Evolutionary conservation across 2,797 vertebrate species (phyloP), one percentile per base, ranked within the genome.

Genomic region (Lepilemur ruficaudatus): DNA sequence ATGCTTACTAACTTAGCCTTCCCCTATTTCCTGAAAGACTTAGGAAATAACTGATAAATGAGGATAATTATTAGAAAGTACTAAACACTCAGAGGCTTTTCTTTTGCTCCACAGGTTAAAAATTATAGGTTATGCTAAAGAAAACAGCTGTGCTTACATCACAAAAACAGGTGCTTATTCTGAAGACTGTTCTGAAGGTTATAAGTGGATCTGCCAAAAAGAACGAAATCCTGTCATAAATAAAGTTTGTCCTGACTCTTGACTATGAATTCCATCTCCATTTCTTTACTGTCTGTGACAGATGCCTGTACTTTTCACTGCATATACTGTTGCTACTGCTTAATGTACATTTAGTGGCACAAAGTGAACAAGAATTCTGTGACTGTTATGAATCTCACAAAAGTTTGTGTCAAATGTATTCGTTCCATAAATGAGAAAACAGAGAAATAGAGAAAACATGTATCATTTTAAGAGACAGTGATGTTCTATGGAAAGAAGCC

Each of bases 201-300:
- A 55, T 20, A 20, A 0, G 8, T 91, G 59, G 73, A 96, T 96
- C 41, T 96, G 93, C 35, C 61, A 95, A 70, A 96, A 92, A 52
- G 30, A 82, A 52, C 10, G 4, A 59, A 89, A 79, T 82, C 0
- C 30, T n/a, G 5, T 25, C 30, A 79, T 43, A 82, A 67, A 72
- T 61, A 43, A 72, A 69, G 3, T 4, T 7, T 28, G 9, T 32
- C 10, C 38, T 12, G 43, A 30, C 32, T 55, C 28, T 46, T 75
- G 50, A 69, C 43, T 50, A n/a, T 1, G 6, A 32, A 67, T 41
- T 1, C 1, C 8, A 7, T 28, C 52, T n/a, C 0, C 0, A 12
- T 38, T 14, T 78, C 75, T 94, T 25, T 41, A 25, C 43, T 48
- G 41, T 70, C 28, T 46, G 20, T 17, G 22, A 67, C 61, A 57